phyloP scores from a whole-genome alignment of 2,797 vertebrate species.

The Chanos chanos region DNA sequence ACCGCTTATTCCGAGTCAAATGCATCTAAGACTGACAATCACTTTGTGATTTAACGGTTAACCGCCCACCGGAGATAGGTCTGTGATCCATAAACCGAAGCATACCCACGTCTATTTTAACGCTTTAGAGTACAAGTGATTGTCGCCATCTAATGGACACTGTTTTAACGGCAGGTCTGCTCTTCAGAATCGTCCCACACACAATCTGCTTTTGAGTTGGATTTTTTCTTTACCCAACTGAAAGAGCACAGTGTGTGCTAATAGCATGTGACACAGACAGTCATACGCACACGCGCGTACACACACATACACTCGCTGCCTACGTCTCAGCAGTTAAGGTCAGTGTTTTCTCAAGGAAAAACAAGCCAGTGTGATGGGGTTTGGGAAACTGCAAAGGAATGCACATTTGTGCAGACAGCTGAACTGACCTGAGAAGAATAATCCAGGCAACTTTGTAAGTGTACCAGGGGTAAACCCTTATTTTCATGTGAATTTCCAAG shows the following conservation, averaged over 20 bases:
- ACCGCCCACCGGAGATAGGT: slow-evolving; percentile 38
- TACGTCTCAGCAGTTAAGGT: slow-evolving; percentile 63
- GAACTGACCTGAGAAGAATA: slow-evolving; percentile 55
- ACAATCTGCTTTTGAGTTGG: slow-evolving; percentile 20
- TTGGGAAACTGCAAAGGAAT: slow-evolving; percentile 67
- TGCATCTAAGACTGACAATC: not conserved
- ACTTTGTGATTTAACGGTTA: not conserved
- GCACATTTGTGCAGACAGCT: slow-evolving; percentile 48
- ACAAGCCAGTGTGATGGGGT: slow-evolving; percentile 64
- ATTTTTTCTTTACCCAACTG: slow-evolving; percentile 40
- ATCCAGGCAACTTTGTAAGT: slow-evolving; percentile 51
- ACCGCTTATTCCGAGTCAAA: slow-evolving; percentile 21
- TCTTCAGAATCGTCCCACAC: slow-evolving; percentile 3
- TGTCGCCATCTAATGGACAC: slow-evolving; percentile 65
- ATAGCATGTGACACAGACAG: slow-evolving; percentile 39
- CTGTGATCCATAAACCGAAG: not conserved
- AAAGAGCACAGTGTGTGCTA: slow-evolving; percentile 64
- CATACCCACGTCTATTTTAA: too few relatives aligned
- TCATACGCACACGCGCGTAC: slow-evolving; percentile 30
- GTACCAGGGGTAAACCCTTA: slow-evolving; percentile 54
- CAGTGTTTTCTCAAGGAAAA: slow-evolving; percentile 75
- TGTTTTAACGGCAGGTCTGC: not conserved
- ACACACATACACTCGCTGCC: slow-evolving; percentile 29
- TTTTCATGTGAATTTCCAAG: too few relatives aligned
- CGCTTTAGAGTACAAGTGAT: slow-evolving; percentile 2